A percentile compares a stretch with the other conserved stretches of the same genome.
These are phyloP conservation scores for Calliopum simillimum DNA, from an alignment of 2,888 invertebrate genomes.

Conservation along the genomic window DNA sequence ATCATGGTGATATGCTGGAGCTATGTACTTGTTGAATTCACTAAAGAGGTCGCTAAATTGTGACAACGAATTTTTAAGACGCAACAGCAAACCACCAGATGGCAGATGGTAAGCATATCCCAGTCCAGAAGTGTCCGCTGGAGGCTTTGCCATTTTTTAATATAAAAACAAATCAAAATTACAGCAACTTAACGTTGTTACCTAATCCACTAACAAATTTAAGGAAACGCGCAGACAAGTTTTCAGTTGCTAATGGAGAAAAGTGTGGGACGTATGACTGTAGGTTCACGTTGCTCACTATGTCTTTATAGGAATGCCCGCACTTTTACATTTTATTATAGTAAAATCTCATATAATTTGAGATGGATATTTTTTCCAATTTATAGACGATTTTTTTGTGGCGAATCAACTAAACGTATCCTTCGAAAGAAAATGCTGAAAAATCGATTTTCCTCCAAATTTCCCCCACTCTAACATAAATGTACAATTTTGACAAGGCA, in stretches of 20 bases:
- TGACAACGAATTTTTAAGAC: constrained; percentile 81
- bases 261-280: no score
- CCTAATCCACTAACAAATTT: neutral
- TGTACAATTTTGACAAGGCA: neutral
- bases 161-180: neutral
- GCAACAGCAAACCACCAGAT: constrained; percentile 80
- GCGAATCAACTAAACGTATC: no score
- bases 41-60: constrained; percentile 95
- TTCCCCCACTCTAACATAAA: neutral
- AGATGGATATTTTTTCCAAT: no score
- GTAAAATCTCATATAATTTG: no score
- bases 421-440: constrained; percentile 11
- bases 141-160: constrained; percentile 62
- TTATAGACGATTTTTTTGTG: no score
- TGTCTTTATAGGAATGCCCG: no score
- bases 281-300: no score
- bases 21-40: constrained; percentile 95
- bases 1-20: constrained; percentile 97
- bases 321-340: no score
- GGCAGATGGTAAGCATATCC: constrained; percentile 89
- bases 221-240: no score
- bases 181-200: neutral
- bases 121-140: constrained; percentile 73
- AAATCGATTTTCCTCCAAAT: constrained; percentile 17
- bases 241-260: no score